Percentiles rank a stretch among this genome's conserved stretches.
phyloP scores from a whole-genome alignment of 2,888 invertebrate genomes.

The Stictocephala bisonia region DNA sequence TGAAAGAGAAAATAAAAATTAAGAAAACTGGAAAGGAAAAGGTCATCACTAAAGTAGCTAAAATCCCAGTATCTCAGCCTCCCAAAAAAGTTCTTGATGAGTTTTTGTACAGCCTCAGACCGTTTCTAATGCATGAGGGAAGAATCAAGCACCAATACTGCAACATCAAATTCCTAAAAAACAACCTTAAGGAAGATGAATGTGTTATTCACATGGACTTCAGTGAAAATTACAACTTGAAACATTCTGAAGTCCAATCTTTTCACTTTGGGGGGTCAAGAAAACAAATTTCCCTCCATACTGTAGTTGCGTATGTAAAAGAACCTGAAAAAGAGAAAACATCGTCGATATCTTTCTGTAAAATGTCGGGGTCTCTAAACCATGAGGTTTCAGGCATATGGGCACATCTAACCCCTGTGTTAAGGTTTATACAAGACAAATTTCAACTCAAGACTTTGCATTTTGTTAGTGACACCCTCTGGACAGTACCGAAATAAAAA shows the following conservation, averaged over 20 bases:
- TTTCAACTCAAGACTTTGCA: background rate
- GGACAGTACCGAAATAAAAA: constrained; percentile 20
- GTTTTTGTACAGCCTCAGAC: no score
- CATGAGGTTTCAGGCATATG: constrained; percentile 10
- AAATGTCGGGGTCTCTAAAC: background rate
- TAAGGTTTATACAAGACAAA: background rate
- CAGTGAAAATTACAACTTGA: constrained; percentile 3
- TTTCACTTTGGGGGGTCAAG: constrained; percentile 6
- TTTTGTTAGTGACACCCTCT: constrained; percentile 14
- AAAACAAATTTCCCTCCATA: constrained; percentile 7
- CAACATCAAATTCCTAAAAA: background rate
- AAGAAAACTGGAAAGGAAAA: no score
- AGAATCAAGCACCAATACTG: background rate
- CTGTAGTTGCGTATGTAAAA: constrained; percentile 6
- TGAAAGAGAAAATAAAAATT: no score
- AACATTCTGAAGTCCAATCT: background rate
- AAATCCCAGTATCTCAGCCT: no score
- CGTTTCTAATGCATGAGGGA: constrained; percentile 11
- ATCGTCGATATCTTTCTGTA: background rate
- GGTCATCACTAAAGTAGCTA: no score
- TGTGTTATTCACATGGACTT: constrained; percentile 4
- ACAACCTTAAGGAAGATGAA: background rate
- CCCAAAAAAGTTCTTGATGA: no score
- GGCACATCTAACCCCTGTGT: background rate
- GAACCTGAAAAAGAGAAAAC: background rate